phyloP scores from a whole-genome alignment of 2,113 vertebrate species.

The Pteronura brasiliensis region DNA sequence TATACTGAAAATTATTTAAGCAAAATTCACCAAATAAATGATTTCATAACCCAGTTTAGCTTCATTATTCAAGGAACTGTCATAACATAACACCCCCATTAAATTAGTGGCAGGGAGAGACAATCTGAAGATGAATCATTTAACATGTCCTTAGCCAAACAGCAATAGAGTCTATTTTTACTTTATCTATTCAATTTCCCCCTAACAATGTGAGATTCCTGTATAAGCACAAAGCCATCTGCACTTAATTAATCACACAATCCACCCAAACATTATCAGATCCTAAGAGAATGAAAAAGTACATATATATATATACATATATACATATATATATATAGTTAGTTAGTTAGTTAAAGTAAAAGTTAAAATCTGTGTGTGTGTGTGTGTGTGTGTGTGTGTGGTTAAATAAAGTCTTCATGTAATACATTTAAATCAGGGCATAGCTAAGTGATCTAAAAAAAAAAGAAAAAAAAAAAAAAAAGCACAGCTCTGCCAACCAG shows the following conservation, averaged over 20 bases:
- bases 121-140: conserved; percentile 80
- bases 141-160: conserved; percentile 82
- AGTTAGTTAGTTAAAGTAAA: too few species aligned
- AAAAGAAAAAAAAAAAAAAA: conserved; percentile 41
- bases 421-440: conserved; percentile 48
- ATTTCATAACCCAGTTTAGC: conserved; percentile 57
- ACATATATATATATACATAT: not conserved
- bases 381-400: too few species aligned
- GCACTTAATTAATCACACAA: conserved; percentile 74
- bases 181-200: conserved; percentile 73
- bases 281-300: conserved; percentile 60
- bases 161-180: conserved; percentile 77
- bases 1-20: conserved; percentile 32
- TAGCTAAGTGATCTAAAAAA: conserved; percentile 32
- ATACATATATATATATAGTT: not conserved
- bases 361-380: too few species aligned
- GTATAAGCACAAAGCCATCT: conserved; percentile 71
- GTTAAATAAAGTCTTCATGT: conserved; percentile 31
- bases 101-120: conserved; percentile 60
- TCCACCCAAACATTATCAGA: conserved; percentile 59
- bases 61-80: conserved; percentile 74
- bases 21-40: conserved; percentile 40
- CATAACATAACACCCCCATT: conserved; percentile 66
- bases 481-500: not conserved
- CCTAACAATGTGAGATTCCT: conserved; percentile 68